Conservation (phyloP, 2,888 invertebrate species). For the Pantelozetes paolii region DNA sequence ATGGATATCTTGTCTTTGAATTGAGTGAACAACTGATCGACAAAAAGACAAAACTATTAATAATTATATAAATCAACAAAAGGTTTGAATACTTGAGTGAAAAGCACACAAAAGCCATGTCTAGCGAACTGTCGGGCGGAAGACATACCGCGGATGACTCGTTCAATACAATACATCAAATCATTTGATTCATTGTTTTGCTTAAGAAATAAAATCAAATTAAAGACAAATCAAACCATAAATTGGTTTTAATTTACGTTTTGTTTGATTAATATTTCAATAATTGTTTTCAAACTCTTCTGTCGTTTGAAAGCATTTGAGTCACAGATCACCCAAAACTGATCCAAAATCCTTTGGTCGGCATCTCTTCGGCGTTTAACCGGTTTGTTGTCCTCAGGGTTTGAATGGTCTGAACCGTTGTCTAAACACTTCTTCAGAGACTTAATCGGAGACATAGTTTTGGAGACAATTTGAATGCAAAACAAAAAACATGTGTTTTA, state of each 20-base stretch:
- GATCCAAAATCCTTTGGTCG: constrained; percentile 36
- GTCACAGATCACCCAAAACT: constrained; percentile 39
- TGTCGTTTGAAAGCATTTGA: constrained; percentile 25
- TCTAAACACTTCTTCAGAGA: background rate
- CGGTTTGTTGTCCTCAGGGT: background rate
- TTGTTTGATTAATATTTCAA: constrained; percentile 37
- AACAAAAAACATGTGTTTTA: too few species aligned
- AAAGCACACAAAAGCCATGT: constrained; percentile 61
- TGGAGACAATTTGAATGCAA: too few species aligned
- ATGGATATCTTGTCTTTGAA: constrained; percentile 55
- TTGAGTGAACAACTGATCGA: constrained; percentile 56
- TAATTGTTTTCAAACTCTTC: constrained; percentile 33
- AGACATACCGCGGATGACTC: constrained; percentile 68
- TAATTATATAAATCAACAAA: background rate
- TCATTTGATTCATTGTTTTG: constrained; percentile 58
- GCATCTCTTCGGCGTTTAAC: constrained; percentile 7
- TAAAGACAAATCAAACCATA: background rate
- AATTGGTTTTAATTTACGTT: background rate
- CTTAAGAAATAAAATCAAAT: constrained; percentile 54
- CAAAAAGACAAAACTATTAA: background rate
- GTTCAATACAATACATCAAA: constrained; percentile 63
- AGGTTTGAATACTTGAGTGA: constrained; percentile 44
- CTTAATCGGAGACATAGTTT: too few species aligned
- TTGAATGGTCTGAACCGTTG: background rate
- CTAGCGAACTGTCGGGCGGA: constrained; percentile 63